Evolutionary conservation across 2,888 invertebrate genomes (phyloP).

Genomic region (Dasysyrphus albostriatus): DNA sequence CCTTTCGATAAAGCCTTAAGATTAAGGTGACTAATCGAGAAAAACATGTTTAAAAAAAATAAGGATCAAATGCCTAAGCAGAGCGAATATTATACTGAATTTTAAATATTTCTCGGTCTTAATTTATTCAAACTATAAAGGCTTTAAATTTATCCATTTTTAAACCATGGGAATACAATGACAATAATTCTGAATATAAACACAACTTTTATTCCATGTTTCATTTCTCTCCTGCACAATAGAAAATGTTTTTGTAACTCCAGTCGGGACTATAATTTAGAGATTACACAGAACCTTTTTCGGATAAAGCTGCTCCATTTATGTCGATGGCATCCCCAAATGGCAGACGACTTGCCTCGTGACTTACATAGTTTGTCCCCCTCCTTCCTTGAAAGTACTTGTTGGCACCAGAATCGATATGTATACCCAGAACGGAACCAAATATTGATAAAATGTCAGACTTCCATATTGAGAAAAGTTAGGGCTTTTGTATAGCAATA

Average conservation of each 20-base stretch:
- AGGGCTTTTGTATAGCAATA: background rate
- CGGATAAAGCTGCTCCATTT: background rate
- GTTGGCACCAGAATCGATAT: constrained; percentile 5
- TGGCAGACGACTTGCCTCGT: constrained; percentile 3
- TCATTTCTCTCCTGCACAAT: background rate
- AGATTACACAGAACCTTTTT: background rate
- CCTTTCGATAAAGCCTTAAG: too few species aligned
- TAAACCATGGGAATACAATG: too few species aligned
- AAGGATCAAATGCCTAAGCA: too few species aligned
- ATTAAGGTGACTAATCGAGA: too few species aligned
- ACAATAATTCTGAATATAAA: too few species aligned
- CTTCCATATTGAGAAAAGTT: constrained; percentile 4
- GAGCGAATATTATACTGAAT: too few species aligned
- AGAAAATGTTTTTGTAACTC: background rate
- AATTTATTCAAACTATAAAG: too few species aligned
- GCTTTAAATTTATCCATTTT: too few species aligned
- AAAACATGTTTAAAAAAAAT: too few species aligned
- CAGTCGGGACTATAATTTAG: background rate
- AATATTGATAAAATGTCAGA: constrained; percentile 12
- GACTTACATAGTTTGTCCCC: background rate
- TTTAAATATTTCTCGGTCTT: too few species aligned
- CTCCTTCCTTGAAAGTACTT: background rate
- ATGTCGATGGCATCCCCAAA: constrained; percentile 1
- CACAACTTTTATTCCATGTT: background rate
- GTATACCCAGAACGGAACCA: background rate